Percentiles rank a stretch among this genome's conserved stretches.
Conservation (phyloP, 2,797 vertebrate species). For the Lepilemur septentrionalis region DNA sequence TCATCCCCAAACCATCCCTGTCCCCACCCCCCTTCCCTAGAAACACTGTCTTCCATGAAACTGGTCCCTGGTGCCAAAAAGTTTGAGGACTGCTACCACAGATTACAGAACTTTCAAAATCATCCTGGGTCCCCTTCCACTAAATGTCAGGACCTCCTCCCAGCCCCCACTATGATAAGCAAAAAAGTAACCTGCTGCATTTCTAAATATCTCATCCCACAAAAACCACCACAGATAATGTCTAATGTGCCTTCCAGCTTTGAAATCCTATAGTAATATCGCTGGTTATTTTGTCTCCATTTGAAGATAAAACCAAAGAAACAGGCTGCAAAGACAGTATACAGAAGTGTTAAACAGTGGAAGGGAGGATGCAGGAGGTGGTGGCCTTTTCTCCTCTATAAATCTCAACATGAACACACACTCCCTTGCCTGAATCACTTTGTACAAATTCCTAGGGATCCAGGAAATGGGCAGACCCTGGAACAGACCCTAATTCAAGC, state of each 20-base stretch:
- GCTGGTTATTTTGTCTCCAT: not conserved
- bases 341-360: not conserved
- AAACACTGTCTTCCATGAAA: no score
- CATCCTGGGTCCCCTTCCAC: not conserved
- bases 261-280: not conserved
- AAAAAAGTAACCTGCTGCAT: not conserved
- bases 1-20: no score
- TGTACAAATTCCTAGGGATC: not conserved
- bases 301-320: not conserved
- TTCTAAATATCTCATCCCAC: not conserved
- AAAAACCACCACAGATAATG: not conserved
- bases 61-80: no score
- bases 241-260: not conserved
- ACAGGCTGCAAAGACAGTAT: not conserved
- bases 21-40: no score
- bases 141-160: not conserved
- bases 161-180: not conserved
- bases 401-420: not conserved
- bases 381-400: not conserved
- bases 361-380: not conserved
- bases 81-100: not conserved
- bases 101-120: not conserved
- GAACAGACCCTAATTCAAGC: not conserved
- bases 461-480: not conserved
- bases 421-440: not conserved